A percentile compares a stretch with the other conserved stretches of the same genome.
phyloP scores from a whole-genome alignment of 2,113 vertebrate genomes.

The Microcebus griseorufus region DNA sequence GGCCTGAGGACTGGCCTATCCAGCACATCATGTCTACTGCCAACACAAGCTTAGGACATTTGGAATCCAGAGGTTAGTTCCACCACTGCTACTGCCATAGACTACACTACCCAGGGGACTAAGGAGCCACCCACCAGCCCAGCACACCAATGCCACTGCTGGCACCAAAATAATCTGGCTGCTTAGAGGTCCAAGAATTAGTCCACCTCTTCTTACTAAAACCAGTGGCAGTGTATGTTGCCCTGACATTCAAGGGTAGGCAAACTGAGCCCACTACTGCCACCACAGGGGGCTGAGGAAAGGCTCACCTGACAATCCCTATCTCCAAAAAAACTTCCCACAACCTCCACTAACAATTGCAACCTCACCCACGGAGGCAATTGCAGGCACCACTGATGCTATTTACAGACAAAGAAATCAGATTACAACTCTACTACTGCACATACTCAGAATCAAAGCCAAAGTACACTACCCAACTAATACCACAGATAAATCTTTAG shows the following conservation, averaged over 20 bases:
- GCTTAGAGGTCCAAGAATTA: not conserved
- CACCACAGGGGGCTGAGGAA: not conserved
- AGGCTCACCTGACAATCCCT: not conserved
- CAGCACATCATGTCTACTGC: not conserved
- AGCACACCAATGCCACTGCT: not conserved
- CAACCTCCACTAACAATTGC: not conserved
- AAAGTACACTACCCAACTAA: not conserved
- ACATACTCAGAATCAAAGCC: not conserved
- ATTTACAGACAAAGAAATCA: not conserved
- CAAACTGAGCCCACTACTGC: not conserved
- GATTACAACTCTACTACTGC: not conserved
- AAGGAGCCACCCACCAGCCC: not conserved
- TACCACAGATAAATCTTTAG: not conserved
- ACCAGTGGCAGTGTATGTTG: not conserved
- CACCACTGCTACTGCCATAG: not conserved
- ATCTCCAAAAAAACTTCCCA: not conserved
- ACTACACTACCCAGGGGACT: not conserved
- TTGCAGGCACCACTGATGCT: not conserved
- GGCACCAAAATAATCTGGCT: no score
- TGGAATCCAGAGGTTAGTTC: not conserved
- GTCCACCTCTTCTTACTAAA: not conserved
- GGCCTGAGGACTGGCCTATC: not conserved
- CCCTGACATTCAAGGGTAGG: not conserved
- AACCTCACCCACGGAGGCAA: not conserved
- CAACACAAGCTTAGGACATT: not conserved